Conservation (phyloP, 2,888 invertebrate species). For the Orgyia antiqua region DNA sequence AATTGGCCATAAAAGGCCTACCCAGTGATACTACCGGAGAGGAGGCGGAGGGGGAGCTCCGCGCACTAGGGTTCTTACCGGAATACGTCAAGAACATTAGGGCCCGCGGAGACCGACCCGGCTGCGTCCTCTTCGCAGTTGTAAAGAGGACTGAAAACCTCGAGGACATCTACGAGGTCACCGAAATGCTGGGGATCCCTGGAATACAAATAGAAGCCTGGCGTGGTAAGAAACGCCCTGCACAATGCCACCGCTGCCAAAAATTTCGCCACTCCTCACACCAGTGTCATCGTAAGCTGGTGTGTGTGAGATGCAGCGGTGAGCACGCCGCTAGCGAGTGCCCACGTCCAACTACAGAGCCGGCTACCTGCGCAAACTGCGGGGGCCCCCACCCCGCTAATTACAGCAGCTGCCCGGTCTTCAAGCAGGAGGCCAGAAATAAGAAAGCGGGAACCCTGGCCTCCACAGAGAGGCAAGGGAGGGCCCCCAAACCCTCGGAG, state of each 20-base stretch:
- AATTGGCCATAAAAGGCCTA: neutral
- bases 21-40: neutral
- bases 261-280: neutral
- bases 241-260: neutral
- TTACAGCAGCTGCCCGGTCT: neutral
- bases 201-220: neutral
- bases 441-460: too few species aligned
- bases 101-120: neutral
- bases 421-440: neutral
- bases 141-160: neutral
- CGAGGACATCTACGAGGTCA: neutral
- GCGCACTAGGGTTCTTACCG: neutral
- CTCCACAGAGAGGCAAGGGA: too few species aligned
- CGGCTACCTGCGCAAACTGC: neutral
- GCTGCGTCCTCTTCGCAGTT: neutral
- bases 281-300: neutral
- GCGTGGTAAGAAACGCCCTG: too few species aligned
- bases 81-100: neutral
- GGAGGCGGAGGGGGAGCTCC: neutral
- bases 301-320: neutral
- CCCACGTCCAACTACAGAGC: neutral
- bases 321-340: neutral
- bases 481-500: neutral
- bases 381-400: neutral
- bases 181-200: neutral